phyloP scores from a whole-genome alignment of 2,888 invertebrate genomes.

The Tenthredo livida region DNA sequence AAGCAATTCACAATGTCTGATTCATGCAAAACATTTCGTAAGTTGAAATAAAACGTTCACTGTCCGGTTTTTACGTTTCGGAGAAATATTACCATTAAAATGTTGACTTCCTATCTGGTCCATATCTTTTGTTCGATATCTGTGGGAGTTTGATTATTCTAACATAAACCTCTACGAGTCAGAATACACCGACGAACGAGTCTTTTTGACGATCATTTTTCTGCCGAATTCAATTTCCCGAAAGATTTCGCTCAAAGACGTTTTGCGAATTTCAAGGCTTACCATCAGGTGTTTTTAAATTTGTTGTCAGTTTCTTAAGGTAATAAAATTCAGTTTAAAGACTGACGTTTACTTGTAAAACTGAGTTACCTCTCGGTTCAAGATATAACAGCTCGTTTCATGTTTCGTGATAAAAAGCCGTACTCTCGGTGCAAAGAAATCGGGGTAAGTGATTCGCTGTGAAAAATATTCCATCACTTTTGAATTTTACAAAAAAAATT shows the following conservation, averaged over 20 bases:
- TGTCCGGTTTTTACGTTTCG: background rate
- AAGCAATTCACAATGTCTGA: constrained; percentile 40
- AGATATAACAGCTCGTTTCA: background rate
- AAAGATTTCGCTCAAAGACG: background rate
- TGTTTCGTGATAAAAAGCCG: background rate
- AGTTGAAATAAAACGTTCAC: background rate
- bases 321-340: constrained; percentile 20
- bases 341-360: constrained; percentile 28
- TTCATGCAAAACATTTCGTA: background rate
- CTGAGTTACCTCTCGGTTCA: constrained; percentile 4
- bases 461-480: background rate
- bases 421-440: background rate
- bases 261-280: background rate
- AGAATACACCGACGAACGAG: background rate
- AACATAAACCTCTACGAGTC: background rate
- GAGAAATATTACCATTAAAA: background rate
- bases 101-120: background rate
- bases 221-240: background rate
- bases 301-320: constrained; percentile 8
- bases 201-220: background rate
- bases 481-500: background rate
- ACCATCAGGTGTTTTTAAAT: constrained; percentile 4
- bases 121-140: background rate
- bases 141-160: background rate
- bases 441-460: background rate